Evolutionary conservation across 2,888 invertebrate species (phyloP), one percentile per base, ranked within the genome.

Genomic region (Sinotaia quadrata): DNA sequence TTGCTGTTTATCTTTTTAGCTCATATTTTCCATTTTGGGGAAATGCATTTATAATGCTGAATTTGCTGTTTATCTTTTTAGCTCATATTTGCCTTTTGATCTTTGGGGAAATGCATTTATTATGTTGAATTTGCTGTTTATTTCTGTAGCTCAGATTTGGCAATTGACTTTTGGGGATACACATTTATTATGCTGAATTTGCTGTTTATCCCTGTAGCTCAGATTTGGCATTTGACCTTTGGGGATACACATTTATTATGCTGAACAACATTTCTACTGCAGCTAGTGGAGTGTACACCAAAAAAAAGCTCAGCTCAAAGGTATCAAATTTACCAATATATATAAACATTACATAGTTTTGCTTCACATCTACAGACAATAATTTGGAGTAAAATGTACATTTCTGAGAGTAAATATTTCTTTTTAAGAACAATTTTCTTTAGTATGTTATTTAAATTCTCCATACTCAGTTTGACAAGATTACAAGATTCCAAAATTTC

Each of bases 201-300:
- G 27, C 15, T 33, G n/a, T 61, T 34, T 60, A 61, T 75, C 69
- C 71, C 87, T 84, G 31, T 82, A 89, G 89, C 67, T 93, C 96
- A 88, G 99, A 99, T 89, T 91, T 99, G 63, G 94, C 96, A 0
- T 99, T 98, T 89, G 97, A 96, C 85, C 89, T 93, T 77, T 89
- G 93, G 63, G 99, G 98, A 12, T 99, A 99, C 87, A 90, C 93
- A 0, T 94, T 95, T 80, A 95, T 99, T 15, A 91, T 97, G 78
- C 89, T 96, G 47, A 99, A 98, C 88, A 95, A 99, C 89, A 91
- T 95, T 34, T 94, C 95, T 85, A 99, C 99, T 2, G 98, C 99
- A n/a, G 94, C 95, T 0, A 97, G 97, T 90, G 98, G 97, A 57
- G 97, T 99, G 0, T 96, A 93, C 85, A 95, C 96, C 88, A 99